Evolutionary conservation across 2,113 vertebrate species (phyloP), one percentile per base, ranked within the genome.

Genomic region (Cynoglossus semilaevis): DNA sequence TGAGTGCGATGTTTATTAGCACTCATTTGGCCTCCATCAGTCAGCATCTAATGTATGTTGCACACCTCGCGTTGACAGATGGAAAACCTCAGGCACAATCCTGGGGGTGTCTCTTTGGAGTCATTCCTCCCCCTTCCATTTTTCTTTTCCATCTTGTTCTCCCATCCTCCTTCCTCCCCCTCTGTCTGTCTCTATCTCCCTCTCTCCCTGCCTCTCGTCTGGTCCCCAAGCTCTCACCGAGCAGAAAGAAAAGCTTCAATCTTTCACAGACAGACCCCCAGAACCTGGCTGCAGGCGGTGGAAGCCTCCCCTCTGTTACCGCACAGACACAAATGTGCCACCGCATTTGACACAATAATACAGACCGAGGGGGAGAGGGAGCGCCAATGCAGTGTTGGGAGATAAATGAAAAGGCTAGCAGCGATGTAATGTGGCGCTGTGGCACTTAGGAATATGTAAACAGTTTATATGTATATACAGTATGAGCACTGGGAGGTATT

Each of bases 1-100:
- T 66, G 52, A 83, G 42, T 37, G 50, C 48, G 56, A 48, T 78
- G 68, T 81, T 74, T 70, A 50, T 43, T 49, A 77, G 46, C 52
- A 19, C 45, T 65, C 9, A 4, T 36, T 35, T 55, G 63, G 22
- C 62, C 51, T 7, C 43, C 67, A 73, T 84, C 71, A 79, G 49
- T 81, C 74, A 66, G 70, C 51, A 34, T 70, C 59, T 40, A 56
- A 56, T 73, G 55, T 58, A 29, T 72, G 75, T 77, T 75, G 78
- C 62, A 57, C 53, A 68, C 38, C 59, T 75, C 74, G 78, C 75
- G 77, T 74, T 15, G 70, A 83, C 85, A 86, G 85, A 87, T 87
- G 85, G 85, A 83, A 29, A 81, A 84, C 87, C 80, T 87, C 71
- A 68, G 83, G 83, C 83, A 67, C 72, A 69, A 51, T 13, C 67